Percentiles rank a stretch among this genome's conserved stretches.
Conservation (phyloP, 1,140 invertebrate genomes). For the Sycobia sp. region DNA sequence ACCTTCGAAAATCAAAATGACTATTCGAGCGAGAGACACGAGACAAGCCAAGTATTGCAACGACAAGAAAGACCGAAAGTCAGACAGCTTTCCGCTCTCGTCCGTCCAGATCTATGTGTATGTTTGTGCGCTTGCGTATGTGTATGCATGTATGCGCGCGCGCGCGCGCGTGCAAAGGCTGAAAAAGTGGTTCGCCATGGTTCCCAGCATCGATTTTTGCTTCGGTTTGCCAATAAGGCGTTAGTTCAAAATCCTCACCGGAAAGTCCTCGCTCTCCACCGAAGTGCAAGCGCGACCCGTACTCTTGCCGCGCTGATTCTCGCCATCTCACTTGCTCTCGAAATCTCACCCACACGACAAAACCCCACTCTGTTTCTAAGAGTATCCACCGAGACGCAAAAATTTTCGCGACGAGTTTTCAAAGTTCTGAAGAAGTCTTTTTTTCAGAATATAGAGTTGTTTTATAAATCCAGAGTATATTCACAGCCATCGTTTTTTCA, state of each 20-base stretch:
- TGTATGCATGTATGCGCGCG: too few relatives aligned
- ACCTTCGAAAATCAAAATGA: constrained; percentile 12
- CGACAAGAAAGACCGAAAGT: not conserved
- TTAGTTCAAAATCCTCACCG: constrained; percentile 50
- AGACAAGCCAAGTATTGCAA: not conserved
- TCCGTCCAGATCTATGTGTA: too few relatives aligned
- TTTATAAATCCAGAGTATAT: too few relatives aligned
- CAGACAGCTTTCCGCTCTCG: not conserved
- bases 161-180: too few relatives aligned
- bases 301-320: not conserved
- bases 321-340: not conserved
- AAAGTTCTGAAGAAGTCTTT: too few relatives aligned
- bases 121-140: too few relatives aligned
- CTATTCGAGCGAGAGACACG: not conserved
- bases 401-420: too few relatives aligned
- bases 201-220: constrained; percentile 55
- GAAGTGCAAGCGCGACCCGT: not conserved
- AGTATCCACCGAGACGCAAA: too few relatives aligned
- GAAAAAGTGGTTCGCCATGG: constrained; percentile 31
- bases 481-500: too few relatives aligned
- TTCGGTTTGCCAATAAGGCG: constrained; percentile 54
- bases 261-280: constrained; percentile 39
- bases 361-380: not conserved
- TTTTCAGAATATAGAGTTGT: too few relatives aligned
- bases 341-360: not conserved